Conservation (phyloP, 2,797 vertebrate species). For the Sebastolobus altivelis region DNA sequence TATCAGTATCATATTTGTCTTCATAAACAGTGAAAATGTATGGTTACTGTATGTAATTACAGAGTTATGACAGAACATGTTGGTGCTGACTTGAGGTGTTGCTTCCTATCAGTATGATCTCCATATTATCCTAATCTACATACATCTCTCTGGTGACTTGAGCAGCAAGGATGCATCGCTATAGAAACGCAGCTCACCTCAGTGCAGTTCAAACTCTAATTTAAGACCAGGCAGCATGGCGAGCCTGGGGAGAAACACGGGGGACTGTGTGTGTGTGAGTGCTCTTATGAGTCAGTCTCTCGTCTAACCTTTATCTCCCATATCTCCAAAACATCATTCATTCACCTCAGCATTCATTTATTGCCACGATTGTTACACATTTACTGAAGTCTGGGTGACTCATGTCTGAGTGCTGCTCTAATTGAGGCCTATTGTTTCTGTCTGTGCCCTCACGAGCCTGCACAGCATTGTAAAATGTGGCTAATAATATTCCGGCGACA, state of each 20-base stretch:
- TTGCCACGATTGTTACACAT: constrained; percentile 39
- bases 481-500: constrained; percentile 24
- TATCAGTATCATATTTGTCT: not conserved
- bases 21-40: not conserved
- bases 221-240: constrained; percentile 71
- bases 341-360: constrained; percentile 56
- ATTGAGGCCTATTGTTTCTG: constrained; percentile 21
- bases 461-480: constrained; percentile 19
- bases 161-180: constrained; percentile 70
- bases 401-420: constrained; percentile 34
- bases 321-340: constrained; percentile 62
- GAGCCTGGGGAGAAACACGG: constrained; percentile 67
- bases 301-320: constrained; percentile 73
- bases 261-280: constrained; percentile 16
- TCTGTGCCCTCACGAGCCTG: constrained; percentile 16
- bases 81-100: not conserved
- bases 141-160: constrained; percentile 46
- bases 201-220: constrained; percentile 74
- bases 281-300: constrained; percentile 61
- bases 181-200: constrained; percentile 82
- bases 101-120: constrained; percentile 26
- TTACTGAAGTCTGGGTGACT: constrained; percentile 38
- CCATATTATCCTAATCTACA: constrained; percentile 44
- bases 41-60: not conserved
- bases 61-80: not conserved